These are phyloP conservation scores for Loris lydekkerianus DNA, from an alignment of 2,797 vertebrate genomes.

Conservation along the genomic window DNA sequence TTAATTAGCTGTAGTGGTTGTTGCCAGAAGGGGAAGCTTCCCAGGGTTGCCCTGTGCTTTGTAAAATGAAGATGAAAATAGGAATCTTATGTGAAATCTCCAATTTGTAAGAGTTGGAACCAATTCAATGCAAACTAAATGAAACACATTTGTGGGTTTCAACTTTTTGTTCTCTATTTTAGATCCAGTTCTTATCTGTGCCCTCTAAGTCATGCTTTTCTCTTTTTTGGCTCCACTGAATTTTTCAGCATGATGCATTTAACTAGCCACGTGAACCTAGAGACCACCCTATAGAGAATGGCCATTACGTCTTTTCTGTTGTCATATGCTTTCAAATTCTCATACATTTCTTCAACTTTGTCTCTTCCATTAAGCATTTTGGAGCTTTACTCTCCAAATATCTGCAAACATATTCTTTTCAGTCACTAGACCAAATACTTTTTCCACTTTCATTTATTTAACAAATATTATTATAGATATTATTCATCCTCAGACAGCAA, in stretches of 20 bases:
- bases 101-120: slow-evolving; percentile 51
- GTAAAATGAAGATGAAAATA: slow-evolving; percentile 64
- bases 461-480: background rate
- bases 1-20: slow-evolving; percentile 48
- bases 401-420: background rate
- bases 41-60: slow-evolving; percentile 23
- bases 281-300: background rate
- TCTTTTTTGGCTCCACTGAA: background rate
- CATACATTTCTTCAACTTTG: background rate
- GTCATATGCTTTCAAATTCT: background rate
- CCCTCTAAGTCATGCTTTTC: background rate
- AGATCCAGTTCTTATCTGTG: background rate
- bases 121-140: slow-evolving; percentile 54
- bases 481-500: background rate
- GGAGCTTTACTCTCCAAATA: background rate
- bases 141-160: slow-evolving; percentile 31
- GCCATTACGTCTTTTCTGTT: background rate
- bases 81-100: slow-evolving; percentile 45
- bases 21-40: slow-evolving; percentile 19
- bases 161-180: slow-evolving; percentile 4
- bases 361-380: background rate
- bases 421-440: background rate
- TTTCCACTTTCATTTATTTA: background rate
- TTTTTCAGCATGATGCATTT: slow-evolving; percentile 18
- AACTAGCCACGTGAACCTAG: background rate